Base-by-base conservation (phyloP, 2,797 vertebrate species). In the Acrossocheilus fasciatus region DNA sequence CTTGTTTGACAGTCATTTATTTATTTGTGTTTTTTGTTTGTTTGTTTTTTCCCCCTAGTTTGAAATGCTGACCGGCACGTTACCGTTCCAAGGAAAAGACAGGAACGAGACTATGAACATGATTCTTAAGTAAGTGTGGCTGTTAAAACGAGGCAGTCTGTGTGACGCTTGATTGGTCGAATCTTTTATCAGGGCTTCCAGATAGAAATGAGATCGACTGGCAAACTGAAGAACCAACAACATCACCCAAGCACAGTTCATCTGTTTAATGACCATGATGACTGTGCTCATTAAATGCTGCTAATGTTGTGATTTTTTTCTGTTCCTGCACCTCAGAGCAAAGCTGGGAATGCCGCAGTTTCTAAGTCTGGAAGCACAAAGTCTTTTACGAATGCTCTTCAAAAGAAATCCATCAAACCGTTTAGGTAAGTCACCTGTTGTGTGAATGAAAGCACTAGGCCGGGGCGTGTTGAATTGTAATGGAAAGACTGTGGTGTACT, bases 321-420 rank as follows among this genome's bases (percentile, higher is more conserved):
- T 30, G 30, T 30, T 86, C 14, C 20, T 77, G 57, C 30, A 2
- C 26, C 47, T 12, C 91, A 99, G 98, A 94, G 98, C 98, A 85
- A 99, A 99, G 94, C 94, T 99, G 91, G 98, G 98, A 92, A 99
- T 99, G 98, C 98, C 98, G 86, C 98, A 99, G 91, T 99, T 99
- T 94, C 95, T 99, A 87, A 99, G 98, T 92, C 92, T 96, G 89
- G 98, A 99, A 95, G 98, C 98, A 85, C 98, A 99, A 93, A 98
- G 97, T 96, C 97, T 99, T 91, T 93, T 99, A 91, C 95, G 98
- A 91, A 98, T 98, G 98, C 94, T 99, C 92, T 99, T 99, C 93
- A 99, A 99, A 95, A 96, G 98, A 88, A 99, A 99, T 91, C 98
- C 98, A 85, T 93, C 96, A 76, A 99, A 99, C 93, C 96, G 98